Base-by-base conservation (phyloP, 2,113 vertebrate genomes). In the Eolophus roseicapilla region DNA sequence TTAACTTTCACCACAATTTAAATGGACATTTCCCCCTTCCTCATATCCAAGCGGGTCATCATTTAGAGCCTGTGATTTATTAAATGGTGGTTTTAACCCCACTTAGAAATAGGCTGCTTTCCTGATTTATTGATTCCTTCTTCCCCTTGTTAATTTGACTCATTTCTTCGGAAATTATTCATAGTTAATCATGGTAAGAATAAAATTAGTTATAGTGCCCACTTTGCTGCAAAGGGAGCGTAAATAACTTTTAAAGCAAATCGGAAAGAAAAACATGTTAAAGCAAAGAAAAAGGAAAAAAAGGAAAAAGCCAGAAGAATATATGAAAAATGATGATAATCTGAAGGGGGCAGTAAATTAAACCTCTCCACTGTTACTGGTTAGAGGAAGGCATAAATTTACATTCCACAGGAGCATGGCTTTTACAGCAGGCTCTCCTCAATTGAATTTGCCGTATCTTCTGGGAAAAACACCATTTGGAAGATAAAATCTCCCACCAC, bases 91-190 rank as follows among this genome's bases (percentile, higher is more conserved):
- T 96, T 98, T 98, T 97, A 98, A 98, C 97, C 97, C 98, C 97
- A 98, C 98, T 98, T 98, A 98, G 97, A 97, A 98, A 97, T 52
- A 95, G 94, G 92, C 96, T 67, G 69, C 95, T 97, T 97, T 97
- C 90, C 90, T 98, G 98, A 98, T 98, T 98, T 98, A 98, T 98
- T 95, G 97, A 95, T 97, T 98, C 92, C 94, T 98, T 97, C 97
- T 97, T 98, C 97, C 95, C 77, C 97, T 96, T 96, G 96, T 97
- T 98, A 98, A 98, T 98, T 98, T 98, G 97, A 97, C 96, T 98
- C 97, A 96, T 98, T 98, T 97, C 97, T 97, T 98, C 96, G 96
- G 96, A 98, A 98, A 98, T 98, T 98, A 98, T 97, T 98, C 97
- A 98, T 97, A 94, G 96, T 96, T 98, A 98, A 98, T 98, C 98